Percentiles rank a stretch among this genome's conserved stretches.
phyloP scores from a whole-genome alignment of 2,888 invertebrate genomes.

The Clusia tigrina region DNA sequence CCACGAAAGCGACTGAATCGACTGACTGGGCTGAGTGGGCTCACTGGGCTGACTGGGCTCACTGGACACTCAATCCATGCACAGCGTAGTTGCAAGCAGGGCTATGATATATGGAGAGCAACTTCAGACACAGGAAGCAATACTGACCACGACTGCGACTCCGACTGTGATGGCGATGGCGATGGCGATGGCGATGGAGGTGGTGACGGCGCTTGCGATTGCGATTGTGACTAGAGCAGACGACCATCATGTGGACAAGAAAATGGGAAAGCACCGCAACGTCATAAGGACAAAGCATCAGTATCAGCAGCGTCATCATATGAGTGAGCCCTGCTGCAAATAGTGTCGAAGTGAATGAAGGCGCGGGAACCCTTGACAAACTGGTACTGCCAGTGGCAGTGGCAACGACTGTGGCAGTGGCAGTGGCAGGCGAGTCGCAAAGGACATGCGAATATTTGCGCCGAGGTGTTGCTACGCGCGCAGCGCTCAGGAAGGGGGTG shows the following conservation, averaged over 20 bases:
- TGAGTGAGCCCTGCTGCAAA: slow-evolving; percentile 1
- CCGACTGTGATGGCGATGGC: not conserved
- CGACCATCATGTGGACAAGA: slow-evolving; percentile 18
- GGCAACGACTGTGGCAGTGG: slow-evolving; percentile 19
- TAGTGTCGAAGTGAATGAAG: not conserved
- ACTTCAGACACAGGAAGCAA: slow-evolving; percentile 49
- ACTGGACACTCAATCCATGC: too few relatives aligned
- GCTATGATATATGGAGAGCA: not conserved
- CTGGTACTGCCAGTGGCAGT: slow-evolving; percentile 19
- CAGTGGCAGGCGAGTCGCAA: slow-evolving; percentile 39
- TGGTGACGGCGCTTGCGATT: not conserved
- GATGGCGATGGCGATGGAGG: slow-evolving; percentile 9
- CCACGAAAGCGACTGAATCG: too few relatives aligned
- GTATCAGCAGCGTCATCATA: slow-evolving; percentile 28
- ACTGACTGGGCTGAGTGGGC: too few relatives aligned
- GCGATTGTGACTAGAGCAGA: slow-evolving; percentile 2
- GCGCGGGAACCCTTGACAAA: not conserved
- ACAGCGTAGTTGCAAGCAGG: not conserved
- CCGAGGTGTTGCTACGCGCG: slow-evolving; percentile 18
- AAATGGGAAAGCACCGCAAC: slow-evolving; percentile 40
- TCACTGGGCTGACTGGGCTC: too few relatives aligned
- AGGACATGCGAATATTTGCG: slow-evolving; percentile 35
- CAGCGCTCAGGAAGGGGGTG: not conserved
- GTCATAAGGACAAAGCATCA: slow-evolving; percentile 49
- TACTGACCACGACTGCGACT: slow-evolving; percentile 42